Evolutionary conservation across 1,140 invertebrate species (phyloP).

Genomic region (Atta colombica): DNA sequence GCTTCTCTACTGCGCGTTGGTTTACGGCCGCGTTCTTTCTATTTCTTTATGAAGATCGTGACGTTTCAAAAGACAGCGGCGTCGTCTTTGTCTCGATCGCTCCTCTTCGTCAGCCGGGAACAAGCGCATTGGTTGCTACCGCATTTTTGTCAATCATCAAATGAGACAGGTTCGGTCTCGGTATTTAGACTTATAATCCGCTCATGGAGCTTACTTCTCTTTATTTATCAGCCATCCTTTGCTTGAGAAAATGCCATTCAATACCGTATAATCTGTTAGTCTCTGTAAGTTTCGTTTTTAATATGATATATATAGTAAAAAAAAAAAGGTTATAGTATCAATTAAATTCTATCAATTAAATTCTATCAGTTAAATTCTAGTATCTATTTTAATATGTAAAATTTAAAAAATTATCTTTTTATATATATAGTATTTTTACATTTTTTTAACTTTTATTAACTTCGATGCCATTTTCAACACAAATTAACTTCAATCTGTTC

Average conservation of each 20-base stretch:
- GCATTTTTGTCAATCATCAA: constrained; percentile 32
- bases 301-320: background rate
- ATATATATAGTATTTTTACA: background rate
- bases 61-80: constrained; percentile 68
- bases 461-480: no score
- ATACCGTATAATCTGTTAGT: background rate
- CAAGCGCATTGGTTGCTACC: background rate
- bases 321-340: background rate
- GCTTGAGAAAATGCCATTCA: background rate
- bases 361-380: background rate
- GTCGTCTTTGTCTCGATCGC: constrained; percentile 28
- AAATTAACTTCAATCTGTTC: background rate
- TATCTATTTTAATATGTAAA: background rate
- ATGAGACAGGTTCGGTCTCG: background rate
- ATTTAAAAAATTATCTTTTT: no score
- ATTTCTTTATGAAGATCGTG: constrained; percentile 73
- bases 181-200: background rate
- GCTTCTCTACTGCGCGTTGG: constrained; percentile 41
- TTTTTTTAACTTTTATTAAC: background rate
- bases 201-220: background rate
- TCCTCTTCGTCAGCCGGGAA: constrained; percentile 26
- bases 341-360: background rate
- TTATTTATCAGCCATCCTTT: background rate
- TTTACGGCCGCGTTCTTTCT: constrained; percentile 64
- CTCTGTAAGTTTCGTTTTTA: background rate